A percentile compares a stretch with the other conserved stretches of the same genome.
Evolutionary conservation across 2,888 invertebrate species (phyloP).

Genomic region (Beris chalybata): DNA sequence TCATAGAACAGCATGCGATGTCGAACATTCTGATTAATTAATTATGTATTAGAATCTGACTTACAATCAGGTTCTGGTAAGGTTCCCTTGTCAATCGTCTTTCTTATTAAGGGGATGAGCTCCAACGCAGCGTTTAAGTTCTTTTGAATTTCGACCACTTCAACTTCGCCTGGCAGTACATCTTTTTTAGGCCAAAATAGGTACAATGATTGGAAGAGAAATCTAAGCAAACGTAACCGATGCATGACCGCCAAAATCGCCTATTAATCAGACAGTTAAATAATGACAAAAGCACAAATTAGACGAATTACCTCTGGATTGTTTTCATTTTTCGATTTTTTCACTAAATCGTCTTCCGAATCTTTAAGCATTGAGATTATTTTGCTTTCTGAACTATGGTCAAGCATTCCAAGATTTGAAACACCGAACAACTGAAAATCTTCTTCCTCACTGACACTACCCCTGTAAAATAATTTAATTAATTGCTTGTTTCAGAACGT

Average conservation of each 20-base stretch:
- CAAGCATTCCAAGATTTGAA: conserved; percentile 76
- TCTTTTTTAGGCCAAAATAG: conserved; percentile 58
- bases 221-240: conserved; percentile 82
- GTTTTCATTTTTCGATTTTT: conserved; percentile 60
- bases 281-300: neutral
- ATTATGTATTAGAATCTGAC: conserved; percentile 32
- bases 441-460: conserved; percentile 91
- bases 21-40: too few species aligned
- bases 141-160: conserved; percentile 75
- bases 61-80: conserved; percentile 62
- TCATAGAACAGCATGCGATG: too few species aligned
- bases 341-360: conserved; percentile 86
- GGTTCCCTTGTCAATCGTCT: conserved; percentile 73
- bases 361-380: conserved; percentile 73
- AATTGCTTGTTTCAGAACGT: conserved; percentile 10
- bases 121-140: conserved; percentile 79
- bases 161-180: conserved; percentile 57
- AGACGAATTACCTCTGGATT: conserved; percentile 58
- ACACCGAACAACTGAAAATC: conserved; percentile 91
- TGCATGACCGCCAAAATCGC: conserved; percentile 71
- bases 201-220: conserved; percentile 78
- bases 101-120: conserved; percentile 77
- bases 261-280: conserved; percentile 52
- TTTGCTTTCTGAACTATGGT: conserved; percentile 79
- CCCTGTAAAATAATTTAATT: conserved; percentile 57